Evolutionary conservation across 2,797 vertebrate genomes (phyloP).

Genomic region (Sebastes nivosus): DNA sequence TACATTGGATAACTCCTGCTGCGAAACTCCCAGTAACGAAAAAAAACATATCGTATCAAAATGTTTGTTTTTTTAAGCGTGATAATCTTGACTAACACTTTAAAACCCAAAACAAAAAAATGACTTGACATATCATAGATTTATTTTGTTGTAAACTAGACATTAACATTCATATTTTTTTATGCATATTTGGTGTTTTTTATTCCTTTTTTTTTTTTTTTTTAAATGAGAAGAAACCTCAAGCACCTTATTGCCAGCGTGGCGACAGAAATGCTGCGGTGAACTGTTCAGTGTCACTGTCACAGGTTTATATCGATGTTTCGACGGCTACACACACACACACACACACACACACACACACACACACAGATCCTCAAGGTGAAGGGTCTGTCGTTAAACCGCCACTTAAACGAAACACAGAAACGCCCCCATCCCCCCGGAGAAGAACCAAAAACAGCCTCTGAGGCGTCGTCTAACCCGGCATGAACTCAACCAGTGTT

Average conservation of each 20-base stretch:
- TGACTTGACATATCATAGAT: neutral
- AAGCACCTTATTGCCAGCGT: slow-evolving; percentile 48
- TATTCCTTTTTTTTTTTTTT: neutral
- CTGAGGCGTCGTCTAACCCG: neutral
- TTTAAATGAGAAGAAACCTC: neutral
- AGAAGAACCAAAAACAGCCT: slow-evolving; percentile 33
- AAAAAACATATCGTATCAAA: neutral
- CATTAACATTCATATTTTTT: neutral
- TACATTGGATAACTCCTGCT: neutral
- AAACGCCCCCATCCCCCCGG: neutral
- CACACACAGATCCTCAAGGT: neutral
- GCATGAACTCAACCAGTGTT: slow-evolving; percentile 23
- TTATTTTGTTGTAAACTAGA: neutral
- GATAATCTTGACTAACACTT: neutral
- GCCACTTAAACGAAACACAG: neutral
- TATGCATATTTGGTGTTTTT: neutral
- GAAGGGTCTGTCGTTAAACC: neutral
- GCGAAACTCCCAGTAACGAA: neutral
- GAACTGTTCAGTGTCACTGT: slow-evolving; percentile 13
- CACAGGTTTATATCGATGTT: slow-evolving; percentile 11
- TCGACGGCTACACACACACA: neutral
- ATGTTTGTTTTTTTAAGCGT: neutral
- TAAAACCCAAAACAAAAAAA: neutral
- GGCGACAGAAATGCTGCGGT: slow-evolving; percentile 3
- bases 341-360: neutral